phyloP scores from a whole-genome alignment of 2,888 invertebrate genomes.

The Uropetala carovei region DNA sequence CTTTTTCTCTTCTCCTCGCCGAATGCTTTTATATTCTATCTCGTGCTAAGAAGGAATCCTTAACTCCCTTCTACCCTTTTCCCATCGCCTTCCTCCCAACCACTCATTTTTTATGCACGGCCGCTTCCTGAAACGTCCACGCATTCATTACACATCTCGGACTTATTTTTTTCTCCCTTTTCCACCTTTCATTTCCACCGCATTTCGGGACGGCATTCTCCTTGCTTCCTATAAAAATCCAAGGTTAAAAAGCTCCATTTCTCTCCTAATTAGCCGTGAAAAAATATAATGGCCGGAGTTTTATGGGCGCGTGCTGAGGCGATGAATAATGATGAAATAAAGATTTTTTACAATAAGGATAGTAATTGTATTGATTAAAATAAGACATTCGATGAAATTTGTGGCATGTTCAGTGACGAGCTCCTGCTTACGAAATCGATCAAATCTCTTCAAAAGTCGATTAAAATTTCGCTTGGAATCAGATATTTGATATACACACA shows the following conservation, averaged over 20 bases:
- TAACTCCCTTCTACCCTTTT: conserved; percentile 7
- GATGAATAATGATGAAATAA: neutral
- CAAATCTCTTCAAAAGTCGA: too few relatives aligned
- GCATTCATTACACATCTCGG: neutral
- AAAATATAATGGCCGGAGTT: neutral
- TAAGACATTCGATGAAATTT: too few relatives aligned
- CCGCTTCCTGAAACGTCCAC: conserved; percentile 13
- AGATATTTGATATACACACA: too few relatives aligned
- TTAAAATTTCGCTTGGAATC: too few relatives aligned
- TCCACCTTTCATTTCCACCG: neutral
- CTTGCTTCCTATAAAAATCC: neutral
- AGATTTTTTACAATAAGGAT: neutral
- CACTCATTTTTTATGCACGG: neutral
- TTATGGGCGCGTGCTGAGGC: neutral
- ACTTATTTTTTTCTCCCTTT: neutral
- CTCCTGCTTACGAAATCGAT: too few relatives aligned
- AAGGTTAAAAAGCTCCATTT: conserved; percentile 38
- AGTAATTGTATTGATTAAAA: too few relatives aligned
- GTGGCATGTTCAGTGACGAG: too few relatives aligned
- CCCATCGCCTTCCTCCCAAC: neutral
- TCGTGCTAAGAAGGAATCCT: conserved; percentile 2
- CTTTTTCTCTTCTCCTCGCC: neutral
- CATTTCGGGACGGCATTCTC: neutral
- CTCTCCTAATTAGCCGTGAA: conserved; percentile 18
- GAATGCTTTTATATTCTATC: neutral